Percentiles rank a stretch among this genome's conserved stretches.
Conservation (phyloP, 2,888 invertebrate genomes). For the Troilus luridus region DNA sequence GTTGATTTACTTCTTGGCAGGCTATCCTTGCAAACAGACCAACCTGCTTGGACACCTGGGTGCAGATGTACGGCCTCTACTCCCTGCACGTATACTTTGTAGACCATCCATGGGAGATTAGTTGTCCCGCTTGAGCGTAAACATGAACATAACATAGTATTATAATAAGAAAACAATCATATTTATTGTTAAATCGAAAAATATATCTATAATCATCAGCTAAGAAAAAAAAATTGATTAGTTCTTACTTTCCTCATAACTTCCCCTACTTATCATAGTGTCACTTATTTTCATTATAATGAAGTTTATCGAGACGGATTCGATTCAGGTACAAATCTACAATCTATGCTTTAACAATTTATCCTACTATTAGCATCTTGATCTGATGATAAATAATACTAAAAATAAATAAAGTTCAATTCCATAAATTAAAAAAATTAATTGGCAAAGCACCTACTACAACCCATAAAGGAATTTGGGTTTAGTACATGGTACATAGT, state of each 20-base stretch:
- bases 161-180: background rate
- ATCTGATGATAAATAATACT: no score
- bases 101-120: conserved; percentile 63
- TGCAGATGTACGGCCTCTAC: conserved; percentile 62
- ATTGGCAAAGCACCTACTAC: no score
- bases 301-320: no score
- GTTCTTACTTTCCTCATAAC: no score
- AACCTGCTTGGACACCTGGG: conserved; percentile 62
- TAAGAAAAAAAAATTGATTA: background rate
- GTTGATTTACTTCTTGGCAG: conserved; percentile 58
- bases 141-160: background rate
- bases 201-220: background rate
- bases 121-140: conserved; percentile 40
- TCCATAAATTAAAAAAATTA: no score
- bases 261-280: background rate
- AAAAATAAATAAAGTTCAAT: no score
- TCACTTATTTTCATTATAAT: background rate
- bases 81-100: conserved; percentile 66
- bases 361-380: no score
- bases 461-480: no score
- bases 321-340: no score
- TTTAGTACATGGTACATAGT: no score
- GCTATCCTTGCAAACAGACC: conserved; percentile 64
- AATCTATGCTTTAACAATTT: no score
- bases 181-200: background rate